Evolutionary conservation across 2,888 invertebrate genomes (phyloP).

Genomic region (Glyphotaelius pellucidus): DNA sequence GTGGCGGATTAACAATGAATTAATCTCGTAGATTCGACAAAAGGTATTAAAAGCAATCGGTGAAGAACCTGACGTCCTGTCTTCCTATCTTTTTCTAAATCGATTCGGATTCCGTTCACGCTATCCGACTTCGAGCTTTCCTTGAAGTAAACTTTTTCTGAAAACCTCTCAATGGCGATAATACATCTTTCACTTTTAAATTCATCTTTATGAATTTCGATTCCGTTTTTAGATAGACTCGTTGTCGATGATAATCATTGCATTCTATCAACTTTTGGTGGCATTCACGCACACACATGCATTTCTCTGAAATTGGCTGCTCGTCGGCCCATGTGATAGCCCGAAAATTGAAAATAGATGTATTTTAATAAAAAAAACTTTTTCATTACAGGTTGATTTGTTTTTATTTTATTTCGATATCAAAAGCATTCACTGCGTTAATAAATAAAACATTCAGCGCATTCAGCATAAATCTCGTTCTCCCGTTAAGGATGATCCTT

Average conservation of each 20-base stretch:
- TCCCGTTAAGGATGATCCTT: background rate
- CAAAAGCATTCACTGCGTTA: background rate
- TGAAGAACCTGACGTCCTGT: background rate
- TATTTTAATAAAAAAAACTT: too few relatives aligned
- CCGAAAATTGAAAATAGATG: too few relatives aligned
- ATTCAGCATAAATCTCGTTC: background rate
- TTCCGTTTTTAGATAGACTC: background rate
- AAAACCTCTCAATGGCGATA: background rate
- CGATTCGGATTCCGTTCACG: background rate
- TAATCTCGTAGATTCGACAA: constrained; percentile 52
- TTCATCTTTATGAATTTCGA: background rate
- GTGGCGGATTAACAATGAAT: constrained; percentile 52
- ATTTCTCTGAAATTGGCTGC: too few relatives aligned
- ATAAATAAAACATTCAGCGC: background rate
- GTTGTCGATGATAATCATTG: too few relatives aligned
- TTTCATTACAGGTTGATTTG: background rate
- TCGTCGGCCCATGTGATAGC: too few relatives aligned
- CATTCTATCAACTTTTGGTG: too few relatives aligned
- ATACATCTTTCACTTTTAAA: too few relatives aligned
- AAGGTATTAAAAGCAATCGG: constrained; percentile 46
- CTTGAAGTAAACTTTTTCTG: background rate
- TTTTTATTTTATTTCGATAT: background rate
- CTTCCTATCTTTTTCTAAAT: background rate
- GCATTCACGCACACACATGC: too few relatives aligned
- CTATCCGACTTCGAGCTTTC: background rate